These are phyloP conservation scores for Oscheius sp. DNA, from an alignment of 2,888 invertebrate genomes.

Conservation along the genomic window DNA sequence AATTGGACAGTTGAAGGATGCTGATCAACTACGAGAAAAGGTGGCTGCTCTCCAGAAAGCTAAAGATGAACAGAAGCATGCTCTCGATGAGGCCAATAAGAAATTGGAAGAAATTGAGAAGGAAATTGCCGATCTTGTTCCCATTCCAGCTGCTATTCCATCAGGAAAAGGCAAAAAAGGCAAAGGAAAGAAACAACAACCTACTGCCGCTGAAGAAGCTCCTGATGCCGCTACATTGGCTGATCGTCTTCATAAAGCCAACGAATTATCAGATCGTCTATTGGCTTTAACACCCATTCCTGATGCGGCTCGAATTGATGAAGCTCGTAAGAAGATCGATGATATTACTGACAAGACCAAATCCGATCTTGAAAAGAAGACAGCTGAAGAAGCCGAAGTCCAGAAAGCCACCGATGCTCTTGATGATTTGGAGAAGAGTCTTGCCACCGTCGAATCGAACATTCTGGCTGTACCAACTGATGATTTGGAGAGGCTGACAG, in stretches of 20 bases:
- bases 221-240: conserved; percentile 13
- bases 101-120: conserved; percentile 36
- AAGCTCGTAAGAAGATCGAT: conserved; percentile 14
- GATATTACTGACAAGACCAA: conserved; percentile 38
- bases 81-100: conserved; percentile 1
- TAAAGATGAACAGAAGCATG: conserved; percentile 38
- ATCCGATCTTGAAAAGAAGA: conserved; percentile 38
- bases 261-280: conserved; percentile 19
- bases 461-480: conserved; percentile 37
- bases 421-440: conserved; percentile 44
- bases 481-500: conserved; percentile 34
- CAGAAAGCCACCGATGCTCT: conserved; percentile 42
- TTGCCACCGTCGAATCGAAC: conserved; percentile 45
- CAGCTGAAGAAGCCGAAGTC: conserved; percentile 14
- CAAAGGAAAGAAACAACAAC: conserved; percentile 32
- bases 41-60: conserved; percentile 41
- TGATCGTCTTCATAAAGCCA: conserved; percentile 19
- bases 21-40: conserved; percentile 47
- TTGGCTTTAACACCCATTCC: conserved; percentile 11
- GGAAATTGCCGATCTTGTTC: conserved; percentile 43
- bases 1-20: conserved; percentile 40
- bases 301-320: conserved; percentile 17
- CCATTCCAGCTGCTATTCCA: conserved; percentile 5
- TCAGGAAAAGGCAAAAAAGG: conserved; percentile 37
- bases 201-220: conserved; percentile 7